Conservation (phyloP, 2,888 invertebrate species). For the Caenorhabditis parvicauda region DNA sequence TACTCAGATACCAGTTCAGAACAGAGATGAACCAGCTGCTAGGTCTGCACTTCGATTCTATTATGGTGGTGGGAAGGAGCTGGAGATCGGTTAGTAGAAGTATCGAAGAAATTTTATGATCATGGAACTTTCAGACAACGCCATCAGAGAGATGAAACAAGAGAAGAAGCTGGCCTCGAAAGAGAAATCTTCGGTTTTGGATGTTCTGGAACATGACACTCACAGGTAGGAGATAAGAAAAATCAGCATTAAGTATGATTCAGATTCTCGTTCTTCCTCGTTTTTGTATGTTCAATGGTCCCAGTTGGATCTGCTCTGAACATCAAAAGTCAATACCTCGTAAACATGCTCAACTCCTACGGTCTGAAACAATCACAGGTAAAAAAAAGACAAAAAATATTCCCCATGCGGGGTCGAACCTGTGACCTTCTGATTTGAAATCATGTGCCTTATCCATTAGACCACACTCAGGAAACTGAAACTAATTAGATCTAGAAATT, state of each 20-base stretch:
- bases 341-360: constrained; percentile 44
- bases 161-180: constrained; percentile 21
- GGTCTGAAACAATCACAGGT: constrained; percentile 43
- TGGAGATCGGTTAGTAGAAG: constrained; percentile 10
- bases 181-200: constrained; percentile 11
- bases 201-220: constrained; percentile 16
- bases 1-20: constrained; percentile 1
- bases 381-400: neutral
- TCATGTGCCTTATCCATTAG: too few relatives aligned
- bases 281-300: constrained; percentile 44
- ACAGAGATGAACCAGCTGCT: constrained; percentile 32
- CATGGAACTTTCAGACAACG: constrained; percentile 8
- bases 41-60: constrained; percentile 42
- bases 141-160: constrained; percentile 19
- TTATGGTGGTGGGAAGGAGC: constrained; percentile 42
- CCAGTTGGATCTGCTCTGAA: constrained; percentile 54
- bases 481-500: constrained; percentile 9
- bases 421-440: too few relatives aligned
- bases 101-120: neutral
- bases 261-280: constrained; percentile 46
- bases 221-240: constrained; percentile 9
- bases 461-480: too few relatives aligned
- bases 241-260: constrained; percentile 4
- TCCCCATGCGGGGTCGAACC: too few relatives aligned
- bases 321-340: constrained; percentile 53